Evolutionary conservation across 2,888 invertebrate genomes (phyloP), one percentile per base, ranked within the genome.

Genomic region (Pammene fasciana): DNA sequence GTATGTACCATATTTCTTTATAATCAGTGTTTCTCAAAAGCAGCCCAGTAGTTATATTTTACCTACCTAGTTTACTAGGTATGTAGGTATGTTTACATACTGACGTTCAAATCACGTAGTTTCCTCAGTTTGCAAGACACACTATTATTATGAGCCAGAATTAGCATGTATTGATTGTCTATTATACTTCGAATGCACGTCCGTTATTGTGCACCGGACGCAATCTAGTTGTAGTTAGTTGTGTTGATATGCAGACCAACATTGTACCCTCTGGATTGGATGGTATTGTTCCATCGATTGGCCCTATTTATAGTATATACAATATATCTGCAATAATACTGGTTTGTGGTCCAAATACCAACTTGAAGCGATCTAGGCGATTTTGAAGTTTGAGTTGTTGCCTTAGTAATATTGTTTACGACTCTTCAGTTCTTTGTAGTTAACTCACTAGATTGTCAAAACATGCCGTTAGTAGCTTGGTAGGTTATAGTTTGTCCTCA

Each of bases 221-320:
- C 68, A 62, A 56, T 68, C 62, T 64, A 65, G 59, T 18, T 65
- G 52, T 26, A 65, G 64, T 64, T 54, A 52, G 41, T 14, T 54
- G 65, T 60, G 65, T 68, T 55, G 70, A 54, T 55, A 65, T 76
- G 75, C 81, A 79, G 76, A 73, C 67, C 73, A 72, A 80, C 81
- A 87, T 90, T 89, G 88, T 90, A 83, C 81, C 81, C 78, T 72
- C 75, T 76, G 82, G 82, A 89, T 88, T 88, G 85, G 82, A 85
- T 86, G 78, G 87, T 84, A 88, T 88, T 90, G 89, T 90, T 85
- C 88, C 88, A 87, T 90, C 86, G 87, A 89, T 87, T 86, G 83
- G 74, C 77, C 84, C 88, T 91, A 90, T 91, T 90, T 90, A 90
- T 90, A 90, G 84, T 65, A 78, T 78, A 78, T 76, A 82, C 79